Base-by-base conservation (phyloP, 2,888 invertebrate genomes). In the Thymelicus lineola region DNA sequence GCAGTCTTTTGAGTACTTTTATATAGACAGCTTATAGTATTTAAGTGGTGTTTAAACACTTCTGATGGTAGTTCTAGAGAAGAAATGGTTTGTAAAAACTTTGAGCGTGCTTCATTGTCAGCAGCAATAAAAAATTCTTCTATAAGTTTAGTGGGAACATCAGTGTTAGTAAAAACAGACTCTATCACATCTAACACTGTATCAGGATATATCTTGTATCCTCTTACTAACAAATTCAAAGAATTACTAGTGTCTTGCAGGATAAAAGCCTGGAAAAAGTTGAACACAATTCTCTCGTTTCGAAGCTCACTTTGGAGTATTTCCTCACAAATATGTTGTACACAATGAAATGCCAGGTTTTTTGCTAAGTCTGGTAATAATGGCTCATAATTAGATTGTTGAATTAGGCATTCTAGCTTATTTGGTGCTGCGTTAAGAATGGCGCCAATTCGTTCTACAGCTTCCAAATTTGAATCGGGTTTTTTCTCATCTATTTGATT, bases 151-250 rank as follows among this genome's bases (percentile, higher is more conserved):
- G 72, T 80, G 2, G 85, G 76, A 42, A 87, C 75, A 2, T 81
- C 73, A 0, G 71, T 42, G 63, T 88, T 85, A 74, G 81, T 82
- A 1, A 89, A 66, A 35, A 90, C 42, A 2, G 72, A 65, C 64
- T 75, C 73, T 10, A 90, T 58, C 10, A 87, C 62, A 5, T 73
- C 73, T 73, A 78, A 79, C 66, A 86, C 86, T 6, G 77, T 58
- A 3, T 75, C 45, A 0, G 82, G 79, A 42, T 81, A 77, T 7
- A 62, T 71, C 69, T 78, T 81, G 14, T 75, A 75, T 0, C 78
- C 81, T 79, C 81, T 83, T 0, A 84, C 35, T 1, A 92, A 70
- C 38, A 90, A 69, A 73, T 91, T 86, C 7, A 86, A 74, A 1
- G 82, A 81, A 14, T 78, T 62, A 28, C 84, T 74, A 0, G 81